Base-by-base conservation (phyloP, 2,888 invertebrate species). In the Macropis europaea region DNA sequence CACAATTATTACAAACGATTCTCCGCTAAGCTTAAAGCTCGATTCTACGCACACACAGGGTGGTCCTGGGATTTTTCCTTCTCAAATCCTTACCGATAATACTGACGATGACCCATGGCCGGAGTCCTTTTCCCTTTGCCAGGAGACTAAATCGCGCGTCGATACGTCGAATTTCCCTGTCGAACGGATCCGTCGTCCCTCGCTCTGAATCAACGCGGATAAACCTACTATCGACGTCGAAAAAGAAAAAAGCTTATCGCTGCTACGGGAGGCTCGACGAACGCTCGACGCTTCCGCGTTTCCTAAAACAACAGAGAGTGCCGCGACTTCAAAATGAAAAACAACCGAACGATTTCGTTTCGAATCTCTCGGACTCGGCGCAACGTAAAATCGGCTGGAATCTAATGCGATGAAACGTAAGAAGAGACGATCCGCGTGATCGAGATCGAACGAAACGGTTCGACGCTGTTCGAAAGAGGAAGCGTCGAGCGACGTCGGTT, bases 161-260 rank as follows among this genome's bases (percentile, higher is more conserved):
- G 62, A 62, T 61, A 52, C 62, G 28, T 38, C 66, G 26, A 43
- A 56, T 56, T 4, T 11, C 6, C 30, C 2, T 26, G 17, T 11
- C 28, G 32, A n/a, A n/a, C 53, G 26, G 15, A 22, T 43, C 13
- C 68, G 53, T 38, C 76, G 57, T 72, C 71, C 62, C 77, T 67
- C 69, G 66, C 53, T 61, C 38, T 40, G 9, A 17, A 63, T 77
- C 52, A 73, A 79, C 62, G 62, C 68, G 66, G 48, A 68, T 54
- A 68, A 64, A 67, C 61, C 53, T 71, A 80, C 62, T 56, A 70
- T 79, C 54, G 69, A 72, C 56, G 45, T 50, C 53, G 61, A 63
- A 73, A 78, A 79, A 61, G 56, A 68, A 67, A 54, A 59, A 61
- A 47, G 9, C 52, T 69, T 67, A 67, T 74, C 73, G 64, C 59